Evolutionary conservation across 2,797 vertebrate genomes (phyloP).

Genomic region (Streptopelia turtur): DNA sequence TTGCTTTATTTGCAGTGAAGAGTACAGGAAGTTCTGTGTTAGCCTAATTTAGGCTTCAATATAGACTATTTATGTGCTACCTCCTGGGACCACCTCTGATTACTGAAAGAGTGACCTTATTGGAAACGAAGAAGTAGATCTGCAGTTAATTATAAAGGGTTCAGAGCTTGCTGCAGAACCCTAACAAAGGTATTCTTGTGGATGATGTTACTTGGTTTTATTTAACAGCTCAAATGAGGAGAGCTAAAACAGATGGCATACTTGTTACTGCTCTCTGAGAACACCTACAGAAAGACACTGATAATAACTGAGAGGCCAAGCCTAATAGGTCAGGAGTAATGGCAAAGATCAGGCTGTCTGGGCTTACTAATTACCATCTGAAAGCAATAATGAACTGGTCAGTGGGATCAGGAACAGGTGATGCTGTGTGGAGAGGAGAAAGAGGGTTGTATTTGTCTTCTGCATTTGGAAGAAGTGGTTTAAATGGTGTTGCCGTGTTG

Average conservation of each 20-base stretch:
- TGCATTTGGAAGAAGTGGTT: not conserved
- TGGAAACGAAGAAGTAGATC: slow-evolving; percentile 67
- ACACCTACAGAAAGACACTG: slow-evolving; percentile 54
- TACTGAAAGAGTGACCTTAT: slow-evolving; percentile 68
- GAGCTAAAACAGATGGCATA: slow-evolving; percentile 68
- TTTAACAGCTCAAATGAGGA: slow-evolving; percentile 52
- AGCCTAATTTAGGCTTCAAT: slow-evolving; percentile 62
- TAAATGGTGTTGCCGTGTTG: not conserved
- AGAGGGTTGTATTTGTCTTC: not conserved
- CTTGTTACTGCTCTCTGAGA: slow-evolving; percentile 39
- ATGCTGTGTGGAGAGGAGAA: not conserved
- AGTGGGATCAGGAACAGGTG: slow-evolving; percentile 62
- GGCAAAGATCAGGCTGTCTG: slow-evolving; percentile 63
- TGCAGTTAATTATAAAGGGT: slow-evolving; percentile 71
- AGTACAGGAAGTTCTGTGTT: slow-evolving; percentile 60
- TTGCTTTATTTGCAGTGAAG: slow-evolving; percentile 56
- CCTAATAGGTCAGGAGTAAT: slow-evolving; percentile 44
- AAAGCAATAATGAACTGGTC: slow-evolving; percentile 67
- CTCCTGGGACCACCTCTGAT: slow-evolving; percentile 67
- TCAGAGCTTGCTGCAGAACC: slow-evolving; percentile 34
- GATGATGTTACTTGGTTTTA: slow-evolving; percentile 55
- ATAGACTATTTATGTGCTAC: slow-evolving; percentile 59
- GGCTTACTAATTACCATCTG: slow-evolving; percentile 64
- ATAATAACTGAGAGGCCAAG: slow-evolving; percentile 33
- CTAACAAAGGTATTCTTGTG: slow-evolving; percentile 64